A percentile compares a stretch with the other conserved stretches of the same genome.
Conservation (phyloP, 2,113 vertebrate genomes). For the Guaruba guarouba region DNA sequence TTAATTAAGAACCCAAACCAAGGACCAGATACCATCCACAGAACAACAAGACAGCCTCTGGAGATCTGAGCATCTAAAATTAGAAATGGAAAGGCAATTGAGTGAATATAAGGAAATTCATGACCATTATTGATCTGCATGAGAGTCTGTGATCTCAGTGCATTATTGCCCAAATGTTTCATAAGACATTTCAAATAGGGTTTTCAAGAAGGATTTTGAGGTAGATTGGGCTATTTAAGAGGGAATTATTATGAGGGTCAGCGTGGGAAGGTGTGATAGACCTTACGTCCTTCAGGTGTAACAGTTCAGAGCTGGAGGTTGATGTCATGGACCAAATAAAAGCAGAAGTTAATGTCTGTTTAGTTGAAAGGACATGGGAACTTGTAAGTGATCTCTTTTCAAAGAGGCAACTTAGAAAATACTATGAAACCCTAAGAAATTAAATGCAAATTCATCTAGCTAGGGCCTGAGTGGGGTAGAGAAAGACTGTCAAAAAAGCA, state of each 20-base stretch:
- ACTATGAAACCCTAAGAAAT: neutral
- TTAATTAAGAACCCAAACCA: neutral
- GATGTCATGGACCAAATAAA: neutral
- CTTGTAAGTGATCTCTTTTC: neutral
- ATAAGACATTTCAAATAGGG: neutral
- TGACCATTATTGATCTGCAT: neutral
- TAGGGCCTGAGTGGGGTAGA: neutral
- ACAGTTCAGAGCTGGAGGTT: neutral
- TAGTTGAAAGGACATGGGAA: neutral
- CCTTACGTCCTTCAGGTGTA: neutral
- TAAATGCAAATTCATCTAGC: neutral
- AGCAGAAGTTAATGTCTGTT: neutral
- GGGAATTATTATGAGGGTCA: neutral
- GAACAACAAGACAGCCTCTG: neutral
- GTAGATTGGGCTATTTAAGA: neutral
- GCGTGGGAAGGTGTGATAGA: rapidly evolving
- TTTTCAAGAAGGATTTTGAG: neutral
- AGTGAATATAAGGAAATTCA: neutral
- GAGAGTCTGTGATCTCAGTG: neutral
- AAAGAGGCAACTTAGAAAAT: neutral
- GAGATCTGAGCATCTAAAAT: neutral
- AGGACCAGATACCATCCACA: neutral
- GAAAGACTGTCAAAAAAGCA: neutral
- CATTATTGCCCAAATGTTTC: neutral
- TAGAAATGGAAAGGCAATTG: neutral